These are phyloP conservation scores for Cydia fagiglandana DNA, from an alignment of 1,140 invertebrate species.

Conservation along the genomic window DNA sequence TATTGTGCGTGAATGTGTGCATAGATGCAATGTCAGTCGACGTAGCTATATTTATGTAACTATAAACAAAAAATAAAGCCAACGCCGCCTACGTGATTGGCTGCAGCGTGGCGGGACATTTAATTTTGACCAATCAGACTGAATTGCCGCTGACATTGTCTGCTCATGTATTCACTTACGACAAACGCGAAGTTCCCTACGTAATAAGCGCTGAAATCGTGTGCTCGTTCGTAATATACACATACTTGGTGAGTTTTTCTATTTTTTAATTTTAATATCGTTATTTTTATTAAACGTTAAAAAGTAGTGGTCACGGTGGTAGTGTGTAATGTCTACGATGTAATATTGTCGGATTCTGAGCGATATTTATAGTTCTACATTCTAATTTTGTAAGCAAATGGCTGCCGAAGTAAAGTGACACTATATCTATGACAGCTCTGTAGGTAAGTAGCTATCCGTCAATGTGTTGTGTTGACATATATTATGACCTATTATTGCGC, in stretches of 20 bases:
- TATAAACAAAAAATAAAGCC: slow-evolving; percentile 78
- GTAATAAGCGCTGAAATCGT: slow-evolving; percentile 79
- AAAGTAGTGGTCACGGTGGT: slow-evolving; percentile 25
- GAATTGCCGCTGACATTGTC: slow-evolving; percentile 59
- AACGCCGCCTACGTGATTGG: slow-evolving; percentile 58
- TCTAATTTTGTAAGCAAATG: slow-evolving; percentile 79
- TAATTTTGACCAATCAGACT: slow-evolving; percentile 64
- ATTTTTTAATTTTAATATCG: slow-evolving; percentile 47
- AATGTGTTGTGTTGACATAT: slow-evolving; percentile 30
- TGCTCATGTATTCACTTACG: slow-evolving; percentile 62
- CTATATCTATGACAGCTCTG: slow-evolving; percentile 43
- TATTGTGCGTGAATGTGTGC: slow-evolving; percentile 49
- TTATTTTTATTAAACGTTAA: slow-evolving; percentile 36
- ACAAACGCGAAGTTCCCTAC: slow-evolving; percentile 72
- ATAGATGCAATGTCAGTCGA: slow-evolving; percentile 55
- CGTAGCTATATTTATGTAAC: slow-evolving; percentile 59
- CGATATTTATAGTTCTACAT: slow-evolving; percentile 68
- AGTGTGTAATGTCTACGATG: slow-evolving; percentile 13
- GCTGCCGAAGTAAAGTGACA: slow-evolving; percentile 76
- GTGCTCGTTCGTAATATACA: slow-evolving; percentile 70
- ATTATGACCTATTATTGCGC: not conserved
- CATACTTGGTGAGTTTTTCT: slow-evolving; percentile 68
- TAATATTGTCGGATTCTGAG: slow-evolving; percentile 41
- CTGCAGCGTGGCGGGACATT: slow-evolving; percentile 59
- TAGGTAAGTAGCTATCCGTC: slow-evolving; percentile 38